phyloP scores from a whole-genome alignment of 2,888 invertebrate species.

The Aricia artaxerxes region DNA sequence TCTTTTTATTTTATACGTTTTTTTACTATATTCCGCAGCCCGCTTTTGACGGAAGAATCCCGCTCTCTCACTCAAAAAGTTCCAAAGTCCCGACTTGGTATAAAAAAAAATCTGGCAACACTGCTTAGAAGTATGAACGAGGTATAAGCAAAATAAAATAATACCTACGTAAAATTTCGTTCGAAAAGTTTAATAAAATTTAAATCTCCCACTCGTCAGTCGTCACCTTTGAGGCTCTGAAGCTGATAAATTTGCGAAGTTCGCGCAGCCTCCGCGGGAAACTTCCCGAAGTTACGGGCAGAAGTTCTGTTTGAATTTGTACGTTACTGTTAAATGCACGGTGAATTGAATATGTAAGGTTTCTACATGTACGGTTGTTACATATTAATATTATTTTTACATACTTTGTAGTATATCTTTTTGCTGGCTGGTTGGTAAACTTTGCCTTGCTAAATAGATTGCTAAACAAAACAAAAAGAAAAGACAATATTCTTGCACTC shows the following conservation, averaged over 20 bases:
- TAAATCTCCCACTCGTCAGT: conserved; percentile 3
- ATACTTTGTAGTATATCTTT: too few species aligned
- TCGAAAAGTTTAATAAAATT: background rate
- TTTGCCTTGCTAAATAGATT: background rate
- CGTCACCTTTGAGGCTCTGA: background rate
- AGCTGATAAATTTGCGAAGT: conserved; percentile 5
- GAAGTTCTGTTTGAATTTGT: conserved; percentile 22
- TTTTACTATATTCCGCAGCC: too few species aligned
- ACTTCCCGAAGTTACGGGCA: background rate
- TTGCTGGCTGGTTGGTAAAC: too few species aligned
- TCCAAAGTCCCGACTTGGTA: too few species aligned
- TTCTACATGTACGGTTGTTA: background rate
- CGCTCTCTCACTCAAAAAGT: too few species aligned
- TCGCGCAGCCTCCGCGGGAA: background rate
- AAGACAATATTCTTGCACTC: background rate
- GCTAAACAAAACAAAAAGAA: background rate
- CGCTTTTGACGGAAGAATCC: too few species aligned
- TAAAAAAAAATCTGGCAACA: background rate
- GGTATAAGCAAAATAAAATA: background rate
- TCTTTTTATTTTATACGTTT: too few species aligned
- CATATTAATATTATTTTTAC: background rate
- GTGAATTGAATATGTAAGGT: background rate
- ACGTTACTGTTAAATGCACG: background rate
- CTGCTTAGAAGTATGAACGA: too few species aligned
- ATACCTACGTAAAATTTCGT: background rate